A percentile compares a stretch with the other conserved stretches of the same genome.
Conservation (phyloP, 2,888 invertebrate genomes). For the Drosophila picticornis region DNA sequence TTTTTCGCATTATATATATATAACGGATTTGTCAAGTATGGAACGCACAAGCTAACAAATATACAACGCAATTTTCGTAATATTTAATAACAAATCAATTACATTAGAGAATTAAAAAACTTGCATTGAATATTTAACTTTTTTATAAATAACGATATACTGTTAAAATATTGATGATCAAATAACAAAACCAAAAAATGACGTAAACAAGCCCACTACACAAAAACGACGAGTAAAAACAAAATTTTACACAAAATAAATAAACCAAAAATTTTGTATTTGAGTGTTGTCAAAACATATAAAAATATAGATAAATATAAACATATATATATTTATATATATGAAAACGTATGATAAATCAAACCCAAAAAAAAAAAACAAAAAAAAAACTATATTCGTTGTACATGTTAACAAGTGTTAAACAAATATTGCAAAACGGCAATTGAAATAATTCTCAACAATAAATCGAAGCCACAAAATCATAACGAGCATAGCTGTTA, state of each 20-base stretch:
- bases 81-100: constrained; percentile 13
- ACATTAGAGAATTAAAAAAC: constrained; percentile 21
- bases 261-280: constrained; percentile 38
- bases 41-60: constrained; percentile 42
- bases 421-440: constrained; percentile 22
- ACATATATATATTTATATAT: constrained; percentile 18
- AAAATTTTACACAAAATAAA: neutral
- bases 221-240: neutral
- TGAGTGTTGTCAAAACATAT: constrained; percentile 53
- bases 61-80: constrained; percentile 24
- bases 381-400: constrained; percentile 53
- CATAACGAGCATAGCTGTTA: constrained; percentile 41
- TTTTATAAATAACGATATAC: constrained; percentile 46
- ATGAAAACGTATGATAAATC: constrained; percentile 25
- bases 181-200: constrained; percentile 25
- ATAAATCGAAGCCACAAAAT: constrained; percentile 46
- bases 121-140: constrained; percentile 41
- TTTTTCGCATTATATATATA: neutral
- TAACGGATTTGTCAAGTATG: constrained; percentile 8
- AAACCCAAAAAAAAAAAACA: constrained; percentile 37
- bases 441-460: constrained; percentile 43
- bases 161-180: constrained; percentile 34
- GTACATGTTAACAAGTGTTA: constrained; percentile 64
- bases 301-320: constrained; percentile 12
- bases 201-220: constrained; percentile 66